Base-by-base conservation (phyloP, 2,797 vertebrate species). In the Anguilla obscura region DNA sequence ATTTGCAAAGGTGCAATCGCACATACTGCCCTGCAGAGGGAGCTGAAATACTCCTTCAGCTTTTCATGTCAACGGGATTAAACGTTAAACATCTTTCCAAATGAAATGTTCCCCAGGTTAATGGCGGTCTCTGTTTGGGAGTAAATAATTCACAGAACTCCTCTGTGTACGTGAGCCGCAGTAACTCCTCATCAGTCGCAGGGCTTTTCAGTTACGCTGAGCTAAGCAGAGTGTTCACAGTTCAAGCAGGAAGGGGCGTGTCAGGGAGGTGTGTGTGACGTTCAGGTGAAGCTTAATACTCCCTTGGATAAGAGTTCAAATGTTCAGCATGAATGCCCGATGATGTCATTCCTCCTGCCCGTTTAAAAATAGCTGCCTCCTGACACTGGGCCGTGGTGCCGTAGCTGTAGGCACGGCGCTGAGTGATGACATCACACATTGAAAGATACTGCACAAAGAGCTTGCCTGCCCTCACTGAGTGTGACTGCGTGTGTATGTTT, bases 371-470 rank as follows among this genome's bases (percentile, higher is more conserved):
- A 82, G 79, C 40, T 10, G 40, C 36, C 40, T 50, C n/a, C 40
- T 82, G 45, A 82, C 36, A 79, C 12, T 45, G 33, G 74, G 36
- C 40, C 40, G 24, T 7, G 5, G 69, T 5, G 14, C 27, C 1
- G 30, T 9, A 3, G 30, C 69, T 74, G 9, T 16, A 9, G 45
- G 40, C 14, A 10, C 1, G 8, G 79, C 50, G 45, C n/a, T 50
- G 27, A 82, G 50, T 50, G 79, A 82, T 82, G 40, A 82, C 79
- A 82, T 82, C 45, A 86, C 85, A 76, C 66, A 86, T 66, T 27
- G n/a, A 18, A 27, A 76, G 8, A 36, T 18, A 56, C 18, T 36
- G 48, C 24, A 82, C 1, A 5, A 27, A 50, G 56, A 71, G 63
- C 74, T 60, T 7, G 27, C 52, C 3, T 54, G 50, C 76, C 71